Evolutionary conservation across 2,113 vertebrate genomes (phyloP).

Genomic region (Hemibagrus wyckioides): DNA sequence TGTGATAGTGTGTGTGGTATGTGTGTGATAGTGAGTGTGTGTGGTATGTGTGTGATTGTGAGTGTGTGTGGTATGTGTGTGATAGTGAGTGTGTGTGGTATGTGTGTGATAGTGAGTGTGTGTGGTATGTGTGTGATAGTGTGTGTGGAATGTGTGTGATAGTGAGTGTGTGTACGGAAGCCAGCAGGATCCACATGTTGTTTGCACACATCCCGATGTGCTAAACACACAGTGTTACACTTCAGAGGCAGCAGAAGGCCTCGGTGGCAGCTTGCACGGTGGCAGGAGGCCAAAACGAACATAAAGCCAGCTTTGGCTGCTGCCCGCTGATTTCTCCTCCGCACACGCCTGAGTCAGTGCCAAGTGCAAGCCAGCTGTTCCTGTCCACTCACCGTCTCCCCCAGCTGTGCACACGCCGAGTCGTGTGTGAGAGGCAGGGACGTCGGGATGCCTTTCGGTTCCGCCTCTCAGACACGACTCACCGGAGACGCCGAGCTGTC

Average conservation of each 20-base stretch:
- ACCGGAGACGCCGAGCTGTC: conserved; percentile 58
- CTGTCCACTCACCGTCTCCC: conserved; percentile 51
- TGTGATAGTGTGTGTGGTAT: no score
- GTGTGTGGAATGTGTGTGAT: not conserved
- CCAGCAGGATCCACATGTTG: conserved; percentile 24
- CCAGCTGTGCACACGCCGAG: conserved; percentile 58
- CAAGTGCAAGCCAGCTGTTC: conserved; percentile 65
- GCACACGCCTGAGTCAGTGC: conserved; percentile 34
- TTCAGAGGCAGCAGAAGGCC: conserved; percentile 45
- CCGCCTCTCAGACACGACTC: conserved; percentile 40
- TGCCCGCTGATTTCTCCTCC: conserved; percentile 35
- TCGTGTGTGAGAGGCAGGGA: conserved; percentile 10
- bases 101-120: no score
- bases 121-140: not conserved
- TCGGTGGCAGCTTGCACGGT: conserved; percentile 42
- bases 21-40: no score
- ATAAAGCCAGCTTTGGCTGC: conserved; percentile 50
- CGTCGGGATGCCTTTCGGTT: conserved; percentile 10
- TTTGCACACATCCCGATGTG: conserved; percentile 47
- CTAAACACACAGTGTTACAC: conserved; percentile 49
- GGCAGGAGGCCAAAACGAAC: conserved; percentile 48
- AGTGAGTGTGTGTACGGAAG: not conserved
- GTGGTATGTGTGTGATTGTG: not conserved
- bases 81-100: no score
- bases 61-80: not conserved